Evolutionary conservation across 2,888 invertebrate genomes (phyloP).

Genomic region (Cyclophora punctaria): DNA sequence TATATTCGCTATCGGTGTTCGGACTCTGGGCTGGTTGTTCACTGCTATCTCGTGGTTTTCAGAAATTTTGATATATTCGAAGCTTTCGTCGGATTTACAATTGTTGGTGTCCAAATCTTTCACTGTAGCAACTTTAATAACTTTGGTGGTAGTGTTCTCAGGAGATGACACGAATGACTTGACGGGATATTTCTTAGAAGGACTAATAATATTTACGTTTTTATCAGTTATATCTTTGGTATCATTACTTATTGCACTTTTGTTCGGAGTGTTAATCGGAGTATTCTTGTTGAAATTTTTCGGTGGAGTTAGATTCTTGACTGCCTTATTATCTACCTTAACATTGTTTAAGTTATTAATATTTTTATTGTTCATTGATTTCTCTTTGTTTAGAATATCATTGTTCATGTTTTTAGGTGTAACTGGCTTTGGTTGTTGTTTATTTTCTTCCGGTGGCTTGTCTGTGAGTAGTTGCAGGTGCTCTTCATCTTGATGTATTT

Average conservation of each 20-base stretch:
- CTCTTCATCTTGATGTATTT: constrained; percentile 65
- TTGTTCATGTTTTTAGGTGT: constrained; percentile 49
- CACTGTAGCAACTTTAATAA: constrained; percentile 63
- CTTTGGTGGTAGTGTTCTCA: constrained; percentile 53
- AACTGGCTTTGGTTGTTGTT: constrained; percentile 42
- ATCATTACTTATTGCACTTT: constrained; percentile 64
- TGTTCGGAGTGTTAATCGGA: constrained; percentile 34
- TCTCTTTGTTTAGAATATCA: constrained; percentile 38
- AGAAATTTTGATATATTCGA: constrained; percentile 62
- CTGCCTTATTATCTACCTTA: constrained; percentile 33
- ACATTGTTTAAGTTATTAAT: constrained; percentile 15
- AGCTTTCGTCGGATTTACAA: constrained; percentile 58
- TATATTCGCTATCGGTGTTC: constrained; percentile 66
- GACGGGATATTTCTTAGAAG: constrained; percentile 65
- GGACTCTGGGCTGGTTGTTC: constrained; percentile 65
- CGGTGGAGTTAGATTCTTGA: constrained; percentile 35
- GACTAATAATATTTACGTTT: constrained; percentile 62
- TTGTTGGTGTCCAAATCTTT: constrained; percentile 66
- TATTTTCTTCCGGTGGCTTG: constrained; percentile 39
- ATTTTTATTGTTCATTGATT: constrained; percentile 35
- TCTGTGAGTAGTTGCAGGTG: constrained; percentile 61
- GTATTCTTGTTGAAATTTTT: constrained; percentile 42
- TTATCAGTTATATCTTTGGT: constrained; percentile 65
- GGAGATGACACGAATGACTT: constrained; percentile 59
- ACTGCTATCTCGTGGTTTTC: constrained; percentile 67